A percentile compares a stretch with the other conserved stretches of the same genome.
These are phyloP conservation scores for Tetropium fuscum DNA, from an alignment of 2,888 invertebrate genomes.

Conservation along the genomic window DNA sequence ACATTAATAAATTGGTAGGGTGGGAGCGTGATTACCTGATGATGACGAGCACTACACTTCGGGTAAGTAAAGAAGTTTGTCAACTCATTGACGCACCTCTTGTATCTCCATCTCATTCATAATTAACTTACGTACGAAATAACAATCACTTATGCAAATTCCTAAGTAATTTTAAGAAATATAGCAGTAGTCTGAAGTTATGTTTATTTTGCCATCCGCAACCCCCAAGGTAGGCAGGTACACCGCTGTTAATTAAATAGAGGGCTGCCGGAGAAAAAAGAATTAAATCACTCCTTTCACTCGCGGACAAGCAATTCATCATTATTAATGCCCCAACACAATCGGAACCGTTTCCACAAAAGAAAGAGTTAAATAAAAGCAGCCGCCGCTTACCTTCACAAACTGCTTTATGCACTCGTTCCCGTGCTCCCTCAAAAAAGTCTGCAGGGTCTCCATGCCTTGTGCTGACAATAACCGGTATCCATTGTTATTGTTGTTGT, in stretches of 20 bases:
- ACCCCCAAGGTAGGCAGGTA: no score
- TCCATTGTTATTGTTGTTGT: slow-evolving; percentile 69
- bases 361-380: background rate
- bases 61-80: background rate
- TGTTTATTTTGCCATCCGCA: no score
- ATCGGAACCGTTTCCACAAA: background rate
- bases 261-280: background rate
- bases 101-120: background rate
- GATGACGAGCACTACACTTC: background rate
- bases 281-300: background rate
- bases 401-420: slow-evolving; percentile 75
- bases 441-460: slow-evolving; percentile 73
- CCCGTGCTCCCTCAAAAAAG: slow-evolving; percentile 74
- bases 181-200: no score
- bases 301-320: background rate
- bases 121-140: background rate
- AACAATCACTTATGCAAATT: no score
- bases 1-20: background rate
- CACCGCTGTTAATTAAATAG: no score
- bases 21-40: background rate
- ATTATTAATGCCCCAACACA: background rate
- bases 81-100: background rate
- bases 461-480: slow-evolving; percentile 71
- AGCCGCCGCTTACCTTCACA: slow-evolving; percentile 73
- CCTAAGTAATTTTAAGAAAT: no score